phyloP scores from a whole-genome alignment of 1,140 invertebrate species.

The Galleria mellonella region DNA sequence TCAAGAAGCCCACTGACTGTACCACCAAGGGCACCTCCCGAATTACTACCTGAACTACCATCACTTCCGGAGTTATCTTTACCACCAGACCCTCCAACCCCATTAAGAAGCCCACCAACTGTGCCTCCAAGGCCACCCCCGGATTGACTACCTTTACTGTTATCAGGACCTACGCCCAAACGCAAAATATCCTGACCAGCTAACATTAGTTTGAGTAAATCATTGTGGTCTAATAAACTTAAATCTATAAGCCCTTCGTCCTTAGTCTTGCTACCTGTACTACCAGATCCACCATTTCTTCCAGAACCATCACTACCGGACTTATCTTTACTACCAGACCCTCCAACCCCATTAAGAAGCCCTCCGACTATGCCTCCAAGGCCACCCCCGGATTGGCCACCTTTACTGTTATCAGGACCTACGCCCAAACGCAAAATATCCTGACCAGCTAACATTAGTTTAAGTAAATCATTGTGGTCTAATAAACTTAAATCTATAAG shows the following conservation, averaged over 20 bases:
- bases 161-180: slow-evolving; percentile 5
- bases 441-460: neutral
- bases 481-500: slow-evolving; percentile 17
- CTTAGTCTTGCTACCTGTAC: neutral
- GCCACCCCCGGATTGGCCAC: neutral
- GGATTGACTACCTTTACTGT: neutral
- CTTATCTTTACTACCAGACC: no score
- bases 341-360: neutral
- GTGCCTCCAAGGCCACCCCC: neutral
- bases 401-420: neutral
- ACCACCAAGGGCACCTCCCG: neutral
- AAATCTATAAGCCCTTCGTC: slow-evolving; percentile 14
- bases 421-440: slow-evolving; percentile 15
- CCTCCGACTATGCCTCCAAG: neutral
- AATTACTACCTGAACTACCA: neutral
- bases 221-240: slow-evolving; percentile 12
- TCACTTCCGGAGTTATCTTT: neutral
- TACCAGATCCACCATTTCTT: neutral
- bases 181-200: slow-evolving; percentile 9
- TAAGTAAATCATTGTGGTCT: slow-evolving; percentile 5
- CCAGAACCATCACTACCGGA: neutral
- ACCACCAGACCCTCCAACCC: no score
- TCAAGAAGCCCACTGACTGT: neutral
- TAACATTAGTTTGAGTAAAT: slow-evolving; percentile 3
- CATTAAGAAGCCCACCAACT: no score